phyloP scores from a whole-genome alignment of 2,113 vertebrate genomes.

The Casuarius casuarius region DNA sequence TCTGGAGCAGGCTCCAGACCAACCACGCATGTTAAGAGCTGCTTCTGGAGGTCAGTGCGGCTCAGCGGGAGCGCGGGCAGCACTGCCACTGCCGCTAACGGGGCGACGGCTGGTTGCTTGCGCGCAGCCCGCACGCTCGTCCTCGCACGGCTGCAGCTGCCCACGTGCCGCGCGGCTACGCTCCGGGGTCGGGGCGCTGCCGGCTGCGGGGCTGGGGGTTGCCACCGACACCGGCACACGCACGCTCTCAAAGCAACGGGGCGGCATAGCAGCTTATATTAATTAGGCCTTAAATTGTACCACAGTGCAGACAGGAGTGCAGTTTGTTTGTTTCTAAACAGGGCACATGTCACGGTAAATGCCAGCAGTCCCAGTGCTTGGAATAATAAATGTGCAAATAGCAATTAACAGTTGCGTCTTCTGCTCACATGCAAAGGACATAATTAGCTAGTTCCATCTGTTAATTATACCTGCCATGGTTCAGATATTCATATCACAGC shows the following conservation, averaged over 20 bases:
- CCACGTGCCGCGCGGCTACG: fast-evolving
- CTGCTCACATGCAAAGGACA: slow-evolving; percentile 56
- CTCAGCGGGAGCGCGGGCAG: fast-evolving
- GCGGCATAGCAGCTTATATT: background rate
- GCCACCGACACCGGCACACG: fast-evolving
- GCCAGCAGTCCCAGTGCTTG: slow-evolving; percentile 38
- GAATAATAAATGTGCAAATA: slow-evolving; percentile 69
- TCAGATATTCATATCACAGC: slow-evolving; percentile 60
- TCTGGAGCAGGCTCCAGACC: background rate
- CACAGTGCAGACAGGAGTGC: background rate
- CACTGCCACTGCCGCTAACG: fast-evolving
- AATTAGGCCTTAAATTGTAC: background rate
- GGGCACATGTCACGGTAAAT: slow-evolving; percentile 52
- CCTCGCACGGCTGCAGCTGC: fast-evolving
- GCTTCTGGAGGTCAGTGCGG: fast-evolving
- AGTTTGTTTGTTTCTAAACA: slow-evolving; percentile 57
- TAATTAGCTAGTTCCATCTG: slow-evolving; percentile 78
- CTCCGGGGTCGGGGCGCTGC: fast-evolving
- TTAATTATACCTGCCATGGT: slow-evolving; percentile 74
- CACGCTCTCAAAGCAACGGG: background rate
- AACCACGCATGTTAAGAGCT: fast-evolving
- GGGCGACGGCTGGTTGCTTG: background rate
- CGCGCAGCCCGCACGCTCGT: fast-evolving
- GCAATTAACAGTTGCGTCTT: slow-evolving; percentile 73
- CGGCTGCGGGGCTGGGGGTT: fast-evolving